Conservation (phyloP, 2,113 vertebrate genomes). For the Bubalus kerabau region DNA sequence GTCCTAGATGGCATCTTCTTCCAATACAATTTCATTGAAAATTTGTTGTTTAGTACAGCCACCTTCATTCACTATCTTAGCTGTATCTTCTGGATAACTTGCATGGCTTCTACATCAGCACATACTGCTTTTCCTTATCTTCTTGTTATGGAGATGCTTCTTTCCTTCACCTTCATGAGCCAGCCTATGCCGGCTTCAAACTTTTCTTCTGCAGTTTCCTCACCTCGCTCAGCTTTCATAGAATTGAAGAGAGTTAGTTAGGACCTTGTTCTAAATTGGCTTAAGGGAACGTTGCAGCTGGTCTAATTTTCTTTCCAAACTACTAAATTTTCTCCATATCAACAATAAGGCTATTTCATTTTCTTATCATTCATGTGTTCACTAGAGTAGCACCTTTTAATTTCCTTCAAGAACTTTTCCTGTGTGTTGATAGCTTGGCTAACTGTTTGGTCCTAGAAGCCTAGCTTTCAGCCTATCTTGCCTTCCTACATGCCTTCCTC, state of each 20-base stretch:
- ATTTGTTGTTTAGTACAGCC: not conserved
- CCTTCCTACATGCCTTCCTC: not conserved
- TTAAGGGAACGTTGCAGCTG: not conserved
- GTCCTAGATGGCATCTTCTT: not conserved
- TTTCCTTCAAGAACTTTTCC: not conserved
- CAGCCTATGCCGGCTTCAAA: not conserved
- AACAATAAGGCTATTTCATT: not conserved
- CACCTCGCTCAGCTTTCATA: not conserved
- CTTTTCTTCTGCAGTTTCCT: not conserved
- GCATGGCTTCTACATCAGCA: not conserved
- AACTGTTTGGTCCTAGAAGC: not conserved
- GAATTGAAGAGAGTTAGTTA: not conserved
- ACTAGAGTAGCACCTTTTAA: not conserved
- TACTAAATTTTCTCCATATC: not conserved
- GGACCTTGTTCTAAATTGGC: not conserved
- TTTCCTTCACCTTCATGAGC: not conserved
- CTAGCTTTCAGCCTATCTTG: not conserved
- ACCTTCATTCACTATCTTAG: not conserved
- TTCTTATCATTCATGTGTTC: not conserved
- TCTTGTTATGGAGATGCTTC: not conserved
- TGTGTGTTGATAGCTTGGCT: not conserved
- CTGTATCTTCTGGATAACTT: not conserved
- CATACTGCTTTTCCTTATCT: not conserved
- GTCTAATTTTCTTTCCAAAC: not conserved
- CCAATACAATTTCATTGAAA: not conserved